Conservation (phyloP, 2,797 vertebrate species). For the Artibeus lituratus region DNA sequence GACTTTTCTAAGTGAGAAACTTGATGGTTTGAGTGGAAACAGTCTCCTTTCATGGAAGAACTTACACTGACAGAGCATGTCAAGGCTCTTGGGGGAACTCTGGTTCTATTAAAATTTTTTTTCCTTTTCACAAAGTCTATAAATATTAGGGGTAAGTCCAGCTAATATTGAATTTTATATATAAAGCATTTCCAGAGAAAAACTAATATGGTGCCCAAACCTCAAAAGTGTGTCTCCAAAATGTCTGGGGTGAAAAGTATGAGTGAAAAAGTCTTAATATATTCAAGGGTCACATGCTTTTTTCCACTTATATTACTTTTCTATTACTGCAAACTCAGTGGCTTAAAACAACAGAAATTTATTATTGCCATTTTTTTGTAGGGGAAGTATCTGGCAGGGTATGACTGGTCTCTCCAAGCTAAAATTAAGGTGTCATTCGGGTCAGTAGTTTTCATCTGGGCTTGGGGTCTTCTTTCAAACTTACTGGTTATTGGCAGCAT, state of each 20-base stretch:
- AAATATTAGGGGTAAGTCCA: neutral
- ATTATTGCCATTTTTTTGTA: neutral
- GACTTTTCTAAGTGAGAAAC: neutral
- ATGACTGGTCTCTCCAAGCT: neutral
- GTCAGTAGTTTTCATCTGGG: neutral
- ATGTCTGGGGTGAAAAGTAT: neutral
- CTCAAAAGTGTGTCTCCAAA: neutral
- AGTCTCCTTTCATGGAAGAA: neutral
- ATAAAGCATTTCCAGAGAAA: conserved; percentile 1
- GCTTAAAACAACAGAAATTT: neutral
- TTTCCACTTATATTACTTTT: neutral
- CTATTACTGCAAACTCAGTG: neutral
- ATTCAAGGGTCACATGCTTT: neutral
- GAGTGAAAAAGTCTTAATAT: neutral
- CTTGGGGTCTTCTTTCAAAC: neutral
- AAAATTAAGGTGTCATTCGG: neutral
- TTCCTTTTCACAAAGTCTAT: neutral
- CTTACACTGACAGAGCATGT: neutral
- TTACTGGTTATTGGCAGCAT: neutral
- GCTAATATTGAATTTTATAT: neutral
- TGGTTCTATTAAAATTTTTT: neutral
- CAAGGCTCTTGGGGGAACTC: neutral
- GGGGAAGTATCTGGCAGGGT: neutral
- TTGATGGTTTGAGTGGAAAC: neutral
- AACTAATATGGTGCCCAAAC: neutral